These are phyloP conservation scores for Parnassius orleans DNA, from an alignment of 2,888 invertebrate species.

Conservation along the genomic window DNA sequence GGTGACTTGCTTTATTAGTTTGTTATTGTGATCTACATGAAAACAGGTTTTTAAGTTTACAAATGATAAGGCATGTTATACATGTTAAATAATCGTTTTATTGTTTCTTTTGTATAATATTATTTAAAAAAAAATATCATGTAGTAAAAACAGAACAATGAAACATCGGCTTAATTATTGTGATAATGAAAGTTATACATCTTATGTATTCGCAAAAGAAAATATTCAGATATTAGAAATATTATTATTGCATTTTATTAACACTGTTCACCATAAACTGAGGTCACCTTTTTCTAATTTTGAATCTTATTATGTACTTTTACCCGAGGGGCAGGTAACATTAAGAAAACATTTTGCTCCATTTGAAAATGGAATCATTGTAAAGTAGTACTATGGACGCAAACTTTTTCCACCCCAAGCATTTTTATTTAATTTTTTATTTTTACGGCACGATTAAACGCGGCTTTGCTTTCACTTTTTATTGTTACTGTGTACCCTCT, in stretches of 20 bases:
- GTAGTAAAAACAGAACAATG: no score
- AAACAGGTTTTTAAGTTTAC: conserved; percentile 1
- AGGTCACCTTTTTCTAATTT: conserved; percentile 12
- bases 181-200: no score
- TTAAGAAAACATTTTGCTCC: conserved; percentile 56
- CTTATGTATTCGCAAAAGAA: no score
- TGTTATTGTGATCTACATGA: conserved; percentile 31
- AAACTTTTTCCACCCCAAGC: conserved; percentile 73
- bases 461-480: conserved; percentile 79
- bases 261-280: conserved; percentile 16
- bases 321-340: conserved; percentile 63
- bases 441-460: conserved; percentile 79
- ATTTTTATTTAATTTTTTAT: conserved; percentile 80
- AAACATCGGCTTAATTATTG: no score
- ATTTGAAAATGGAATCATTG: conserved; percentile 69
- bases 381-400: conserved; percentile 65
- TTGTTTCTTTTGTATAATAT: no score
- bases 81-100: no score
- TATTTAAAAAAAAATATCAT: no score
- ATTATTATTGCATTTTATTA: conserved; percentile 1
- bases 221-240: no score
- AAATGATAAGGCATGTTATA: no score
- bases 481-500: conserved; percentile 78
- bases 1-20: conserved; percentile 72
- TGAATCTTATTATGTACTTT: conserved; percentile 12